These are phyloP conservation scores for Cotesia congregata DNA, from an alignment of 2,888 invertebrate genomes.

Conservation along the genomic window DNA sequence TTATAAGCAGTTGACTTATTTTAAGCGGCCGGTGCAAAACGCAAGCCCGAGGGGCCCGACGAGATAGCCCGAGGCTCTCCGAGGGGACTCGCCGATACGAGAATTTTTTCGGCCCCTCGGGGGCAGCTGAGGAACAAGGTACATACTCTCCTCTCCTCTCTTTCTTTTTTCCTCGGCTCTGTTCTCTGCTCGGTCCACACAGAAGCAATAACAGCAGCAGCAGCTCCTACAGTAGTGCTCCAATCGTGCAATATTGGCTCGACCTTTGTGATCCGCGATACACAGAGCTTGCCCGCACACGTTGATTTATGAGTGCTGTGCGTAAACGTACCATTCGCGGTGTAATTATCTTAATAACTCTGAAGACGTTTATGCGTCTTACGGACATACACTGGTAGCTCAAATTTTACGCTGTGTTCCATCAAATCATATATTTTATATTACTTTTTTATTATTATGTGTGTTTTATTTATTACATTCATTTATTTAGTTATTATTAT, in stretches of 20 bases:
- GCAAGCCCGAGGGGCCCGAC: constrained; percentile 39
- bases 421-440: constrained; percentile 15
- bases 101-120: not conserved
- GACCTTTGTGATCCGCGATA: constrained; percentile 60
- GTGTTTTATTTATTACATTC: not conserved
- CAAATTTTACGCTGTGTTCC: not conserved
- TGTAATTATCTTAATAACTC: constrained; percentile 38
- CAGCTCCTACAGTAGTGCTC: constrained; percentile 47
- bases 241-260: constrained; percentile 61
- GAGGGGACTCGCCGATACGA: constrained; percentile 37
- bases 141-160: constrained; percentile 19
- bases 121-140: constrained; percentile 14
- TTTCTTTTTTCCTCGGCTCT: not conserved
- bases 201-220: constrained; percentile 49
- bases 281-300: constrained; percentile 54
- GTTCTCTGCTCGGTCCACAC: constrained; percentile 36
- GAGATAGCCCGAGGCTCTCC: constrained; percentile 6
- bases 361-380: constrained; percentile 26
- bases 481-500: not conserved
- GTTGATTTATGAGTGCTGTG: constrained; percentile 44
- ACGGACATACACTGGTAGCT: constrained; percentile 7
- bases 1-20: constrained; percentile 61
- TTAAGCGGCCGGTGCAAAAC: constrained; percentile 51
- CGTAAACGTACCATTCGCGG: constrained; percentile 17
- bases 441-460: not conserved